Evolutionary conservation across 2,797 vertebrate species (phyloP).

Genomic region (Crocodylus rhombifer): DNA sequence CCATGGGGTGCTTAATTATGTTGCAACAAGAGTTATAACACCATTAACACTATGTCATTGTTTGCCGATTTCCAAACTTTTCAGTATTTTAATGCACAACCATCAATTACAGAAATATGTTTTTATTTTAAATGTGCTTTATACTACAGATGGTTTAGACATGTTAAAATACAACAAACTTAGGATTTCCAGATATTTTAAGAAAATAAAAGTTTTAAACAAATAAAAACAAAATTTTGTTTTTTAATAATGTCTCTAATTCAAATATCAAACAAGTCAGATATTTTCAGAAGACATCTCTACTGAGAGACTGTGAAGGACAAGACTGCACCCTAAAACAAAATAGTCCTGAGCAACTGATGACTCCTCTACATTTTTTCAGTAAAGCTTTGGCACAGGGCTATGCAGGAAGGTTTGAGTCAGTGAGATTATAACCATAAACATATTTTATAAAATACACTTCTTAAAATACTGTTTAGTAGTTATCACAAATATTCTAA

Average conservation of each 20-base stretch:
- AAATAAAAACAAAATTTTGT: not conserved
- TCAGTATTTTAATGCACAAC: not conserved
- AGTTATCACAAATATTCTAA: not conserved
- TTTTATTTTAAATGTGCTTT: not conserved
- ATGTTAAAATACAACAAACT: not conserved
- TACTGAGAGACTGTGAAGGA: not conserved
- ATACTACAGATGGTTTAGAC: not conserved
- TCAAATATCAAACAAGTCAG: not conserved
- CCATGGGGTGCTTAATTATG: not conserved
- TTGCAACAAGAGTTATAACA: not conserved
- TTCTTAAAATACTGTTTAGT: not conserved
- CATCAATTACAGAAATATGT: not conserved
- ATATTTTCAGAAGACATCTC: not conserved
- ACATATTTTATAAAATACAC: not conserved
- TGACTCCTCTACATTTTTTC: not conserved
- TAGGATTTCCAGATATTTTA: not conserved
- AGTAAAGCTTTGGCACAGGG: not conserved
- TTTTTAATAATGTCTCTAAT: not conserved
- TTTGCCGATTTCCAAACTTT: not conserved
- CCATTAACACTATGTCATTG: not conserved
- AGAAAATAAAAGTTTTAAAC: not conserved
- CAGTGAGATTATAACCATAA: not conserved
- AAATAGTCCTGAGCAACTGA: not conserved
- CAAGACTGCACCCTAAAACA: not conserved
- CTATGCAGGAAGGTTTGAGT: not conserved